phyloP scores from a whole-genome alignment of 2,888 invertebrate genomes.

The Oxyteleia sp. region DNA sequence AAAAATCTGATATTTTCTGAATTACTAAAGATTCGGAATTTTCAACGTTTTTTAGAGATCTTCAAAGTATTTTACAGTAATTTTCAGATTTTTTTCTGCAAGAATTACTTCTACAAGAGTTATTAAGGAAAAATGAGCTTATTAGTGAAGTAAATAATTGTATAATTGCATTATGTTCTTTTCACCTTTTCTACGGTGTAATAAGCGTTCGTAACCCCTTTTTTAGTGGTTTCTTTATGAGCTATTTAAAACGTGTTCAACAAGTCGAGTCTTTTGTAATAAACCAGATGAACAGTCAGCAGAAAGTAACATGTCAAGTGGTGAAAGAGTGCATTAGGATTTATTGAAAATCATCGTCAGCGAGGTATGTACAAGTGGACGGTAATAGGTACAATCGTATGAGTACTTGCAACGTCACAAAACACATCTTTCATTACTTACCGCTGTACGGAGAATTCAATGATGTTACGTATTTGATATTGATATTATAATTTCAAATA shows the following conservation, averaged over 20 bases:
- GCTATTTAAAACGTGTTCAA: constrained; percentile 71
- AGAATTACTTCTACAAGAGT: too few relatives aligned
- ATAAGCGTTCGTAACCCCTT: constrained; percentile 60
- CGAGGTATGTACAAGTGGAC: constrained; percentile 46
- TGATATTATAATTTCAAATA: constrained; percentile 43
- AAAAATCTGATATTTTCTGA: too few relatives aligned
- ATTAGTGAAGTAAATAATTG: constrained; percentile 43
- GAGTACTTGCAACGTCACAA: constrained; percentile 51
- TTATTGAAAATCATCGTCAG: constrained; percentile 70
- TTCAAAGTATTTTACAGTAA: too few relatives aligned
- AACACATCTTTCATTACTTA: constrained; percentile 47
- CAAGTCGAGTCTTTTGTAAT: constrained; percentile 70
- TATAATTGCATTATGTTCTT: constrained; percentile 59
- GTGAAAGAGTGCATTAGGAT: constrained; percentile 69
- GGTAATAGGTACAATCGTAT: constrained; percentile 56
- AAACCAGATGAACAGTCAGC: constrained; percentile 66
- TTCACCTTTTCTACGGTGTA: constrained; percentile 48
- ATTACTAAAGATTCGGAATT: too few relatives aligned
- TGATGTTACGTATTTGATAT: constrained; percentile 43
- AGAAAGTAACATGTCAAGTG: constrained; percentile 70
- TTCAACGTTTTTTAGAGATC: too few relatives aligned
- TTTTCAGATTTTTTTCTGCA: too few relatives aligned
- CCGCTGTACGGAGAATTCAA: constrained; percentile 9
- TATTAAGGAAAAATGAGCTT: constrained; percentile 30
- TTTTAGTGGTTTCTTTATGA: constrained; percentile 63